phyloP scores from a whole-genome alignment of 2,888 invertebrate genomes.

The Lagria hirta region DNA sequence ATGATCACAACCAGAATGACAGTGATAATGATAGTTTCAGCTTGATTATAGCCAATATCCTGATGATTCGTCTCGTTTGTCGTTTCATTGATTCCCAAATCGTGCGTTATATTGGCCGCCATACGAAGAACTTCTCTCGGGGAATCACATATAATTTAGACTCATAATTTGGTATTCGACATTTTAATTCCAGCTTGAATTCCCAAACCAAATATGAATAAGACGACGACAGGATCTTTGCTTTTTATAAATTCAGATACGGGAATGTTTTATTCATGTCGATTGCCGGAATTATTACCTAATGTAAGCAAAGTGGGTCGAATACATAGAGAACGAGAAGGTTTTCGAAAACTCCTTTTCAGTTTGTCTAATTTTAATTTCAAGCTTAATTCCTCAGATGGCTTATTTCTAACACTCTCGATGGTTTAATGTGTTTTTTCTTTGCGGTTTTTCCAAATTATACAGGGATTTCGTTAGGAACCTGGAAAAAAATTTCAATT shows the following conservation, averaged over 20 bases:
- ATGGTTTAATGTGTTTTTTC: conserved; percentile 5
- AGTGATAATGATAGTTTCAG: conserved; percentile 68
- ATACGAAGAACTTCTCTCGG: conserved; percentile 46
- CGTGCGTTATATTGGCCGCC: conserved; percentile 47
- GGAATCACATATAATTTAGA: too few relatives aligned
- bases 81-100: conserved; percentile 12
- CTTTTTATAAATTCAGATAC: conserved; percentile 37
- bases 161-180: conserved; percentile 8
- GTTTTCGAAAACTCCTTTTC: not conserved
- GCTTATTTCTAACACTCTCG: conserved; percentile 11
- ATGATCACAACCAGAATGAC: conserved; percentile 75
- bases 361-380: not conserved
- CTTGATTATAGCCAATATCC: conserved; percentile 41
- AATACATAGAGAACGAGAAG: not conserved
- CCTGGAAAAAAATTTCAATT: conserved; percentile 38
- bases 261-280: conserved; percentile 35
- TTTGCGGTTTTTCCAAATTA: conserved; percentile 24
- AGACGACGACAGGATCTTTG: conserved; percentile 35
- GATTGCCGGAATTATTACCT: conserved; percentile 22
- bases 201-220: conserved; percentile 38
- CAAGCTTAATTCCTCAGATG: not conserved
- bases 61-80: conserved; percentile 41
- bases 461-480: conserved; percentile 22
- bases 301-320: conserved; percentile 16
- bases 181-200: conserved; percentile 26